phyloP scores from a whole-genome alignment of 2,797 vertebrate genomes.

The Mastacembelus armatus region DNA sequence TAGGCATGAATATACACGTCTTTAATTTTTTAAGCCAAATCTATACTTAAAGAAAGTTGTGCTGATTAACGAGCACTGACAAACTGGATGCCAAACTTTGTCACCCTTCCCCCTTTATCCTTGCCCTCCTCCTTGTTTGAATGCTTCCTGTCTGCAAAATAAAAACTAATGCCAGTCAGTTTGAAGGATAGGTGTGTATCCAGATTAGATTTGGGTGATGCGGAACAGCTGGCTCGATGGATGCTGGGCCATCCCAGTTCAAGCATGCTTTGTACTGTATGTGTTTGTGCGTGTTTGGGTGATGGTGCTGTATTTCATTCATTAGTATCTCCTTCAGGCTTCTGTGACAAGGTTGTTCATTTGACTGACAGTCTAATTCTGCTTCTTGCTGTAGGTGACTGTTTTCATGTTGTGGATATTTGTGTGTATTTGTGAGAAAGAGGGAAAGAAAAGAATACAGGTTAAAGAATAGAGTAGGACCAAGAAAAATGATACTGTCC shows the following conservation, averaged over 20 bases:
- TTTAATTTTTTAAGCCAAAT: slow-evolving; percentile 13
- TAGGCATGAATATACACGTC: neutral
- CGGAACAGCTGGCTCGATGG: slow-evolving; percentile 55
- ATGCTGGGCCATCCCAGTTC: slow-evolving; percentile 28
- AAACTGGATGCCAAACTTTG: slow-evolving; percentile 31
- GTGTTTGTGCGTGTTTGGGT: slow-evolving; percentile 30
- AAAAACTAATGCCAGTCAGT: slow-evolving; percentile 37
- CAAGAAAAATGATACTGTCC: no score
- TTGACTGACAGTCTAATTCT: slow-evolving; percentile 74
- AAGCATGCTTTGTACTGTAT: slow-evolving; percentile 15
- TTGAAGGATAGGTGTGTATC: slow-evolving; percentile 46
- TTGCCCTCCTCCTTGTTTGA: slow-evolving; percentile 10
- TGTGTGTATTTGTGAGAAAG: slow-evolving; percentile 11
- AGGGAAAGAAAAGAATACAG: neutral
- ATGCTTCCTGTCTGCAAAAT: slow-evolving; percentile 14
- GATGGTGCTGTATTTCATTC: slow-evolving; percentile 52
- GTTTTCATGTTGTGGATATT: slow-evolving; percentile 24
- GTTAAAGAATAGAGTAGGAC: neutral
- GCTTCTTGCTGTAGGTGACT: slow-evolving; percentile 69
- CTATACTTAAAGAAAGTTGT: slow-evolving; percentile 29
- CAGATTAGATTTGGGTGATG: slow-evolving; percentile 40
- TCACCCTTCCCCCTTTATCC: slow-evolving; percentile 10
- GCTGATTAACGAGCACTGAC: slow-evolving; percentile 33
- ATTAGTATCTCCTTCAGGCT: slow-evolving; percentile 66
- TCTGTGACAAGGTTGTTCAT: slow-evolving; percentile 68